These are phyloP conservation scores for Sylvia atricapilla DNA, from an alignment of 2,113 vertebrate genomes.

Conservation along the genomic window DNA sequence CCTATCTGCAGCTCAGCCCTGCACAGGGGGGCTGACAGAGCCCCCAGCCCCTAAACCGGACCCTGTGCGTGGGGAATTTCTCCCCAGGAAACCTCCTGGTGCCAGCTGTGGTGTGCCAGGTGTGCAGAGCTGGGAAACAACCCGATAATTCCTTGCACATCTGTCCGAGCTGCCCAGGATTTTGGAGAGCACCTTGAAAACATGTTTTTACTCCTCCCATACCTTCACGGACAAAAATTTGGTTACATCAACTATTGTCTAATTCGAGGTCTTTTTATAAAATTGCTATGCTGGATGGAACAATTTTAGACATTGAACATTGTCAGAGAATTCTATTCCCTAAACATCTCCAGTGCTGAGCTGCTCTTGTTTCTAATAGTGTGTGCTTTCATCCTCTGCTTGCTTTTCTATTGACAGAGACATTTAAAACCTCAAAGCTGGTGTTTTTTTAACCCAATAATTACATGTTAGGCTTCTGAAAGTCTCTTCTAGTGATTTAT, in stretches of 20 bases:
- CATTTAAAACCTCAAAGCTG: neutral
- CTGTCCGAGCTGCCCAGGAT: neutral
- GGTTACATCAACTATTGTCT: neutral
- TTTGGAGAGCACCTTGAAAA: neutral
- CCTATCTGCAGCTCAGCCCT: neutral
- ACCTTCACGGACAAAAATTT: neutral
- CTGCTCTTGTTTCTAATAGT: neutral
- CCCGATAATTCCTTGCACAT: neutral
- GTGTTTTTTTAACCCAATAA: neutral
- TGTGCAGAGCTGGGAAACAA: neutral
- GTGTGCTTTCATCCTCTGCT: neutral
- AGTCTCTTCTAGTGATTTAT: conserved; percentile 31
- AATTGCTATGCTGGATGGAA: neutral
- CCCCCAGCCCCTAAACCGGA: neutral
- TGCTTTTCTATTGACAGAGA: neutral
- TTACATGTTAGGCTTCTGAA: neutral
- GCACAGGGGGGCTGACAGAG: neutral
- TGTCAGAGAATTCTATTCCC: neutral
- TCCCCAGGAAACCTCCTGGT: neutral
- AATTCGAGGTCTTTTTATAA: neutral
- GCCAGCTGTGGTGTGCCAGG: neutral
- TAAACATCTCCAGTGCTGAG: neutral
- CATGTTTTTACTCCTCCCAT: neutral
- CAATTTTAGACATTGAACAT: neutral
- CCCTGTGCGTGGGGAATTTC: rapidly evolving